Evolutionary conservation across 35 echinoderm and acorn worm genomes (phyloP).

Genomic region (Ophioderma brevispina): DNA sequence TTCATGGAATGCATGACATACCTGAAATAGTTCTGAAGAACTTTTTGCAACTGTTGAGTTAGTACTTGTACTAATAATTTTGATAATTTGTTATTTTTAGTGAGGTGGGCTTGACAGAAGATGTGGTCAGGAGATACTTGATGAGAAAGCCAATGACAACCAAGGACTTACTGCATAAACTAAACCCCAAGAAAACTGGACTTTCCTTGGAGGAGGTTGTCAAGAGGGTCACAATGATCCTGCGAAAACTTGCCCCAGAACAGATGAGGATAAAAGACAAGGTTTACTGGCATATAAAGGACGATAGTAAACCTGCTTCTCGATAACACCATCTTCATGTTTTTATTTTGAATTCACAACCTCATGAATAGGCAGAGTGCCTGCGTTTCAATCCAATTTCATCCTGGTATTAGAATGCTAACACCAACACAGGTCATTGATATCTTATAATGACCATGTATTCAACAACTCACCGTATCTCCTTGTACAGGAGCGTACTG

Average conservation of each 20-base stretch:
- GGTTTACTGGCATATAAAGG: conserved; percentile 77
- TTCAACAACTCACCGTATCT: too few species aligned
- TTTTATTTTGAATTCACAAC: too few species aligned
- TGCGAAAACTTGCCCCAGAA: conserved; percentile 77
- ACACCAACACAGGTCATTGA: too few species aligned
- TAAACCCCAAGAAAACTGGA: conserved; percentile 89
- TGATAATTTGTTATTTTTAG: conserved; percentile 26
- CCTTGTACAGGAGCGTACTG: too few species aligned
- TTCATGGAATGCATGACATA: too few species aligned
- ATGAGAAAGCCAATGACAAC: conserved; percentile 98
- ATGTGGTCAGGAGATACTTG: conserved; percentile 86
- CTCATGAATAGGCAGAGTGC: too few species aligned
- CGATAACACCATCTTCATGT: too few species aligned
- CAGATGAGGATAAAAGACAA: conserved; percentile 84
- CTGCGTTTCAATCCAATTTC: too few species aligned
- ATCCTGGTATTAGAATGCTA: too few species aligned
- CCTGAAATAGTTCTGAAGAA: too few species aligned
- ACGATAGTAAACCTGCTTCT: not conserved
- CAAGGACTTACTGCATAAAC: conserved; percentile 92
- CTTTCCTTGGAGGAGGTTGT: conserved; percentile 72
- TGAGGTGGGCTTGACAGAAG: conserved; percentile 87
- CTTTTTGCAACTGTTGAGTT: too few species aligned
- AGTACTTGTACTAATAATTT: not conserved
- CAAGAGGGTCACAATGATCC: conserved; percentile 71
- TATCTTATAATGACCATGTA: too few species aligned